These are phyloP conservation scores for Halcyon chelicuti DNA, from an alignment of 2,797 vertebrate species.

Conservation along the genomic window DNA sequence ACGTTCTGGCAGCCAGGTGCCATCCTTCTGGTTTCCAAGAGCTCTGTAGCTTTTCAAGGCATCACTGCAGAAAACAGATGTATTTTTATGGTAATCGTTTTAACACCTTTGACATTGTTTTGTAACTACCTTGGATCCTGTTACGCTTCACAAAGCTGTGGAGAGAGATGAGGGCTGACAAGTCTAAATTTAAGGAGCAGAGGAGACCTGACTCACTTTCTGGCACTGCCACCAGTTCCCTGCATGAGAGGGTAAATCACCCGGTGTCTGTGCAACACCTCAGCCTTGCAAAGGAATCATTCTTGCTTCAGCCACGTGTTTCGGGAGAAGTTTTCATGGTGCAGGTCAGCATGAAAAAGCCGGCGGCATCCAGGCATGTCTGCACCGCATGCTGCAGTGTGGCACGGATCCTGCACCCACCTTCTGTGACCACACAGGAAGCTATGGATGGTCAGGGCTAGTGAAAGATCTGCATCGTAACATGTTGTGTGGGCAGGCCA, in stretches of 20 bases:
- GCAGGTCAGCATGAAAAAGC: neutral
- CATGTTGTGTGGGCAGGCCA: neutral
- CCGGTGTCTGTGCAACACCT: neutral
- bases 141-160: neutral
- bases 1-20: neutral
- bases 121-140: slow-evolving; percentile 16
- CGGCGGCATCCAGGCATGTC: accelerated
- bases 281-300: neutral
- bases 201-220: slow-evolving; percentile 31
- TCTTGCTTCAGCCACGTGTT: neutral
- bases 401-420: neutral
- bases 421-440: neutral
- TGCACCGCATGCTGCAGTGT: neutral
- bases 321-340: neutral
- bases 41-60: slow-evolving; percentile 14
- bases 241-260: neutral
- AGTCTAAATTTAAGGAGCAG: slow-evolving; percentile 28
- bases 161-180: slow-evolving; percentile 19
- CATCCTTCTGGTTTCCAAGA: neutral
- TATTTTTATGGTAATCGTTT: slow-evolving; percentile 46
- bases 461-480: neutral
- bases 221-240: neutral
- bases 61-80: slow-evolving; percentile 27
- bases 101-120: slow-evolving; percentile 61
- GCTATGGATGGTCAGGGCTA: neutral